Percentiles rank a stretch among this genome's conserved stretches.
These are phyloP conservation scores for Hapalemur alaotrensis DNA, from an alignment of 2,797 vertebrate species.

Conservation along the genomic window DNA sequence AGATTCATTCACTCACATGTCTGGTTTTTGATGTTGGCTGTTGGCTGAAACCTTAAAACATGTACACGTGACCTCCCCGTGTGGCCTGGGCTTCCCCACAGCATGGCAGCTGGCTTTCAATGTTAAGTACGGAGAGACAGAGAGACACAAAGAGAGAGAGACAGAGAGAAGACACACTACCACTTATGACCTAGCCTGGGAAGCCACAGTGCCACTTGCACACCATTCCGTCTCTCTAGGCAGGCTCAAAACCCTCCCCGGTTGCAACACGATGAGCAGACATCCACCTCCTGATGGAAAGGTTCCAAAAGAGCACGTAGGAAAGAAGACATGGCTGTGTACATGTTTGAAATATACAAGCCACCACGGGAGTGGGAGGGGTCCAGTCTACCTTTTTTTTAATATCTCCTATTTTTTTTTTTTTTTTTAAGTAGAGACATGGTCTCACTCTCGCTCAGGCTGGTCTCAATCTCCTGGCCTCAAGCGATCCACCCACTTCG, in stretches of 20 bases:
- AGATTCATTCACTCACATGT: neutral
- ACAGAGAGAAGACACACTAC: neutral
- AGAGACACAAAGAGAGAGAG: too few relatives aligned
- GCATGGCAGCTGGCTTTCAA: neutral
- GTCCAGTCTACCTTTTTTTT: neutral
- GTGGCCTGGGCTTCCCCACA: neutral
- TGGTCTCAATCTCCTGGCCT: too few relatives aligned
- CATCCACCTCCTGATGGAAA: neutral
- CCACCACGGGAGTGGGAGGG: neutral
- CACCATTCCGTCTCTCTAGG: neutral
- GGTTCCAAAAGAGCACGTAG: neutral
- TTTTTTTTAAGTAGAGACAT: too few relatives aligned
- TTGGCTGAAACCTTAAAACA: neutral
- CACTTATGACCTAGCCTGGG: neutral
- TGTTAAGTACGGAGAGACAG: neutral
- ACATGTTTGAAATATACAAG: neutral
- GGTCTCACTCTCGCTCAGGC: too few relatives aligned
- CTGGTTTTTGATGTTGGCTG: neutral
- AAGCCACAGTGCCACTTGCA: rapidly evolving
- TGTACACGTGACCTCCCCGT: neutral
- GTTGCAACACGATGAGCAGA: neutral
- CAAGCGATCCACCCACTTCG: too few relatives aligned
- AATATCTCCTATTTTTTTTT: too few relatives aligned
- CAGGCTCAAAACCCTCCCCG: neutral
- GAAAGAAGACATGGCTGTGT: neutral